Percentiles rank a stretch among this genome's conserved stretches.
phyloP scores from a whole-genome alignment of 2,113 vertebrate species.

The Picathartes gymnocephalus region DNA sequence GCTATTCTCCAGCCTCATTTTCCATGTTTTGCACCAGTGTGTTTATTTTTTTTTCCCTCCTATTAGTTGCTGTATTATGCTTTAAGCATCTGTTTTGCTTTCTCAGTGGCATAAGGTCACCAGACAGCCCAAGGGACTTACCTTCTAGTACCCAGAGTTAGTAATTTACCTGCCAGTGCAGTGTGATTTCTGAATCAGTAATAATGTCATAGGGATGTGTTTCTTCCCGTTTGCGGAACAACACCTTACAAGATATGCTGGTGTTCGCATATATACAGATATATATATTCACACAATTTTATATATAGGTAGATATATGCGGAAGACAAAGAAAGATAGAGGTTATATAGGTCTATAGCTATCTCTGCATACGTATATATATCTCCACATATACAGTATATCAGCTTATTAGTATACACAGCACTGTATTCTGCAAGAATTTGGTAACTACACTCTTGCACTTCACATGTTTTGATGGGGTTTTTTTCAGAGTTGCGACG shows the following conservation, averaged over 20 bases:
- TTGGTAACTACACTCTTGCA: neutral
- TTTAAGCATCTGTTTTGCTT: neutral
- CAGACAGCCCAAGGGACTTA: neutral
- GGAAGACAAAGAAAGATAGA: neutral
- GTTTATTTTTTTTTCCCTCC: neutral
- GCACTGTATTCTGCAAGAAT: neutral
- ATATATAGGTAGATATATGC: neutral
- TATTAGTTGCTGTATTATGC: neutral
- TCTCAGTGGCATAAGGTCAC: neutral
- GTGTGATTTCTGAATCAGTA: neutral
- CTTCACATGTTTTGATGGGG: fast-evolving
- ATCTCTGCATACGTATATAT: fast-evolving
- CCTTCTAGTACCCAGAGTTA: neutral
- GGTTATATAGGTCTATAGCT: neutral
- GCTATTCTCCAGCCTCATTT: neutral
- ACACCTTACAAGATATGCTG: neutral
- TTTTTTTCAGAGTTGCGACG: neutral
- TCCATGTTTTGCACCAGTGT: neutral
- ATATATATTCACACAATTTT: neutral
- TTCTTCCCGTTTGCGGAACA: neutral
- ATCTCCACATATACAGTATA: neutral
- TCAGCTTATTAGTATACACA: neutral
- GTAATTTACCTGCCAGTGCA: neutral
- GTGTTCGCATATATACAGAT: neutral
- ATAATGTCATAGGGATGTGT: neutral